These are phyloP conservation scores for Morbakka virulenta DNA, from an alignment of 30 jellyfish, hydroid and myxozoan genomes.

Conservation along the genomic window DNA sequence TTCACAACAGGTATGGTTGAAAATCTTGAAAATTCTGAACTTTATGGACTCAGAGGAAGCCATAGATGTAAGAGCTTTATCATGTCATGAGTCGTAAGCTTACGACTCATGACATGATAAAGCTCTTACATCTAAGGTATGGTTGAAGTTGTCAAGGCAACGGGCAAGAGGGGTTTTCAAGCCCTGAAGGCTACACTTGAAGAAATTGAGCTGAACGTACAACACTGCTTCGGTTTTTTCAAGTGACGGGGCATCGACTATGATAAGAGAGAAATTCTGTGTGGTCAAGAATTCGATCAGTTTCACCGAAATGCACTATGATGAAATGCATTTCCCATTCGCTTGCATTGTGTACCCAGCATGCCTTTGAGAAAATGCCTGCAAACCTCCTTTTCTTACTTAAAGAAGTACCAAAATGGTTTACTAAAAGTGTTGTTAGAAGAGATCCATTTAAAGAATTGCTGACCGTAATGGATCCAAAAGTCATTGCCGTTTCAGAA, in stretches of 20 bases:
- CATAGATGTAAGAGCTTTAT: no score
- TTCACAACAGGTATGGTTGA: no score
- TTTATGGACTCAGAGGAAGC: no score
- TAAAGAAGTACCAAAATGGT: conserved; percentile 44
- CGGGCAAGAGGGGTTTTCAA: no score
- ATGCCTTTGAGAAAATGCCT: conserved; percentile 42
- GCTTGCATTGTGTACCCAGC: conserved; percentile 35
- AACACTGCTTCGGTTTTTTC: conserved; percentile 37
- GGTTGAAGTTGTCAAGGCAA: no score
- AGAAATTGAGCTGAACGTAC: conserved; percentile 16
- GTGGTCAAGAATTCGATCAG: conserved; percentile 38
- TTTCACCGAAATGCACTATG: conserved; percentile 38
- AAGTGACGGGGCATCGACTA: conserved; percentile 53
- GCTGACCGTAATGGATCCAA: conserved; percentile 17
- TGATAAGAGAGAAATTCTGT: conserved; percentile 55
- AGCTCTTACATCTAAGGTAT: no score
- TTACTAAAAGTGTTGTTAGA: conserved; percentile 25
- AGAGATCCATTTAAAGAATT: conserved; percentile 52
- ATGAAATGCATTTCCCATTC: conserved; percentile 61
- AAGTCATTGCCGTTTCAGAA: conserved; percentile 54
- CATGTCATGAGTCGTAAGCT: no score
- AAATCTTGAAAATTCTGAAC: no score
- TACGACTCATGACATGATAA: no score
- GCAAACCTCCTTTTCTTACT: conserved; percentile 45
- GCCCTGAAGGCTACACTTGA: not conserved